Percentiles rank a stretch among this genome's conserved stretches.
Evolutionary conservation across 2,113 vertebrate genomes (phyloP).

Genomic region (Serinus canaria): DNA sequence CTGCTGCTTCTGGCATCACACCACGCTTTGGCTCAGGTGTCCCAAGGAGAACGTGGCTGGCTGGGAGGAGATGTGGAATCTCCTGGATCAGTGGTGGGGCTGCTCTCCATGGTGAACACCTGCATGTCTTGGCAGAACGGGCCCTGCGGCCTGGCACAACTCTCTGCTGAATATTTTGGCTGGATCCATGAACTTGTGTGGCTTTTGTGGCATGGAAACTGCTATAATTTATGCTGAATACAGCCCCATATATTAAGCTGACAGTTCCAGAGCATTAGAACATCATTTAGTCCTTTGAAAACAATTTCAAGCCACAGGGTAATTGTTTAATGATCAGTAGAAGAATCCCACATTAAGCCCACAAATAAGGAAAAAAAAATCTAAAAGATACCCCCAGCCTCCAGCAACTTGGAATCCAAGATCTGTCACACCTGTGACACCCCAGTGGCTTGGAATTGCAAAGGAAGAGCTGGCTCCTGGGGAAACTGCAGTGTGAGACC

Average conservation of each 20-base stretch:
- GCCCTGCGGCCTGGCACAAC: conserved; percentile 33
- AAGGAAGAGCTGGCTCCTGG: rapidly evolving
- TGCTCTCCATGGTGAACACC: not conserved
- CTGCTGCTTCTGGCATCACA: not conserved
- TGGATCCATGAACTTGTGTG: not conserved
- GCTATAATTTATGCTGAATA: conserved; percentile 45
- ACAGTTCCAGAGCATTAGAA: conserved; percentile 24
- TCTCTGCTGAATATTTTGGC: conserved; percentile 54
- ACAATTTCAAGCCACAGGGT: not conserved
- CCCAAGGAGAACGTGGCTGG: not conserved
- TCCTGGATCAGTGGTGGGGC: not conserved
- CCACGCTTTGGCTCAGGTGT: not conserved
- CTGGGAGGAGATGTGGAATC: not conserved
- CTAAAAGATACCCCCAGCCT: rapidly evolving
- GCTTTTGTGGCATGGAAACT: conserved; percentile 59
- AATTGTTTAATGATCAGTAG: not conserved
- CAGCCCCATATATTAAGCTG: not conserved
- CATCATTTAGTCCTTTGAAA: not conserved
- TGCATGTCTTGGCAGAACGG: conserved; percentile 19
- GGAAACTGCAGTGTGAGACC: not conserved
- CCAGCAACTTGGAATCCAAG: not conserved
- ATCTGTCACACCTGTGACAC: not conserved
- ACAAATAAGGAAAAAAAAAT: not conserved
- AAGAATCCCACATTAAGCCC: not conserved
- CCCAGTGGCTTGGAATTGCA: not conserved